These are phyloP conservation scores for Drosophila ohnishii DNA, from an alignment of 1,140 invertebrate genomes.

Conservation along the genomic window DNA sequence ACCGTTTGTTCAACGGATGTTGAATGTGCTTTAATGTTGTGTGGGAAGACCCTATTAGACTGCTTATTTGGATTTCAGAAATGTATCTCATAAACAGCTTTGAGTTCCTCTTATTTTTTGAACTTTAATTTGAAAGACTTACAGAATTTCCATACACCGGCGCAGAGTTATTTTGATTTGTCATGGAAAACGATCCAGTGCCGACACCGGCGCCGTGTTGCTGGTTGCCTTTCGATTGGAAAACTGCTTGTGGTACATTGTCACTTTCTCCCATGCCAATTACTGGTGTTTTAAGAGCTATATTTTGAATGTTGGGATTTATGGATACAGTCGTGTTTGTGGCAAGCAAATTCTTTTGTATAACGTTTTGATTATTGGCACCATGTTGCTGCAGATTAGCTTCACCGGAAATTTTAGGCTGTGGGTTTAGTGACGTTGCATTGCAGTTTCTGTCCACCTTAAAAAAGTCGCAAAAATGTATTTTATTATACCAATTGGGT, in stretches of 20 bases:
- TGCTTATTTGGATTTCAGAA: background rate
- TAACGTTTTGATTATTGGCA: slow-evolving; percentile 61
- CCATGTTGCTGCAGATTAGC: slow-evolving; percentile 52
- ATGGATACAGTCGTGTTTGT: slow-evolving; percentile 28
- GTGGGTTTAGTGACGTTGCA: slow-evolving; percentile 84
- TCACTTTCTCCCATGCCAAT: slow-evolving; percentile 21
- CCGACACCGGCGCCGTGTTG: slow-evolving; percentile 4
- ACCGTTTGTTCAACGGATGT: no score
- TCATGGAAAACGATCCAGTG: slow-evolving; percentile 21
- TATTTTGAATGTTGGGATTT: slow-evolving; percentile 48
- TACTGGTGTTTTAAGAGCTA: slow-evolving; percentile 46
- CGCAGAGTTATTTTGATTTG: slow-evolving; percentile 68
- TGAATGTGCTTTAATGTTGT: no score
- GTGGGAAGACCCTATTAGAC: no score
- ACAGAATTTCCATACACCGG: slow-evolving; percentile 63
- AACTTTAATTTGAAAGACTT: background rate
- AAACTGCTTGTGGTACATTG: slow-evolving; percentile 29
- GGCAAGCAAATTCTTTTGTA: slow-evolving; percentile 38
- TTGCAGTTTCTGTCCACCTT: slow-evolving; percentile 89
- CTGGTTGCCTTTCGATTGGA: slow-evolving; percentile 38
- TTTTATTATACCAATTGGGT: no score
- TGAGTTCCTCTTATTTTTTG: background rate
- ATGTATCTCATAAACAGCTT: background rate
- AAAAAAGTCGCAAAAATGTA: background rate
- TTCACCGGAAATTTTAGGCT: slow-evolving; percentile 54